Percentiles rank a stretch among this genome's conserved stretches.
phyloP scores from a whole-genome alignment of 2,888 invertebrate species.

The Cephus rjabovi region DNA sequence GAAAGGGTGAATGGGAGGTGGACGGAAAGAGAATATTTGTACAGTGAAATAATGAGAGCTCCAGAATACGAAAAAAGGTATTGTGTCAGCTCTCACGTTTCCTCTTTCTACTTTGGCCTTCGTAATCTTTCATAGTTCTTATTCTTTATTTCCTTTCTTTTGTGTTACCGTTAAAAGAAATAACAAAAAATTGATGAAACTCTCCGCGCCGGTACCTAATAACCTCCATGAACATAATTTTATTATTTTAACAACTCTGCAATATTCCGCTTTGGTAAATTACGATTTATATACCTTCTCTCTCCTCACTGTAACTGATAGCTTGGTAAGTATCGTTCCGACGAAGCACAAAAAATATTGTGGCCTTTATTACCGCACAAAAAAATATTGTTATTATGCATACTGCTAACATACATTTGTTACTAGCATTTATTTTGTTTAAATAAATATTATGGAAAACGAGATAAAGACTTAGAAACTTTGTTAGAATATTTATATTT shows the following conservation, averaged over 20 bases:
- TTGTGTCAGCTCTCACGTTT: slow-evolving; percentile 12
- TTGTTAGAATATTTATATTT: not conserved
- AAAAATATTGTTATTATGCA: not conserved
- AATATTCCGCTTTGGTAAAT: slow-evolving; percentile 6
- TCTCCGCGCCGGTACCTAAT: not conserved
- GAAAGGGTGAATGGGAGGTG: not conserved
- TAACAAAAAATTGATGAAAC: not conserved
- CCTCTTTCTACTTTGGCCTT: not conserved
- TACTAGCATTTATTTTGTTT: not conserved
- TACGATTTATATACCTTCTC: not conserved
- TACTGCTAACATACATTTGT: not conserved
- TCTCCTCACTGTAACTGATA: not conserved
- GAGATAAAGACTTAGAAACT: not conserved
- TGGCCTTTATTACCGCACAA: not conserved
- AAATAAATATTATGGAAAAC: not conserved
- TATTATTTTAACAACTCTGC: slow-evolving; percentile 7
- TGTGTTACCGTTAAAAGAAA: slow-evolving; percentile 3
- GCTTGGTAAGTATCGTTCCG: not conserved
- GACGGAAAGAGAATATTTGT: slow-evolving; percentile 13
- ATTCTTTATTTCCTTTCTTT: slow-evolving; percentile 8
- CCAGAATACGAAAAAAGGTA: slow-evolving; percentile 14
- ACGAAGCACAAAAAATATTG: not conserved
- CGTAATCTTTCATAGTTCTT: slow-evolving; percentile 5
- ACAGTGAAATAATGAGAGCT: slow-evolving; percentile 19
- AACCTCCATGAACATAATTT: not conserved